Conservation (phyloP, 2,888 invertebrate species). For the Catocala fraxini region DNA sequence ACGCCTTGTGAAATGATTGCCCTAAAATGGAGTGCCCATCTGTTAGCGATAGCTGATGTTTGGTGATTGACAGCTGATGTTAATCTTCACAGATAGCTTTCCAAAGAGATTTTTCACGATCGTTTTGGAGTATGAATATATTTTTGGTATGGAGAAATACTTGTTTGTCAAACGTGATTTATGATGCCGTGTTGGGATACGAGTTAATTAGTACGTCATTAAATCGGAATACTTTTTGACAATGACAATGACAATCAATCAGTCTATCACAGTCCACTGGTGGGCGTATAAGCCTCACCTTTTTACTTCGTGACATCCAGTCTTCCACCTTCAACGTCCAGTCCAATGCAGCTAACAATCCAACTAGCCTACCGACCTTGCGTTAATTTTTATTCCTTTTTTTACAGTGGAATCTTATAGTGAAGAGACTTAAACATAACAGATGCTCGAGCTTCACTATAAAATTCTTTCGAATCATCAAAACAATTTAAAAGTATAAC, state of each 20-base stretch:
- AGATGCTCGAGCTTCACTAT: background rate
- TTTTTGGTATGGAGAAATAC: constrained; percentile 7
- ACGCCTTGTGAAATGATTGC: constrained; percentile 49
- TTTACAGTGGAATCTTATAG: too few species aligned
- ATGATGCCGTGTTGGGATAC: constrained; percentile 1
- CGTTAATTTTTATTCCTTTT: too few species aligned
- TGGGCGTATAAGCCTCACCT: too few species aligned
- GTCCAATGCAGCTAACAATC: too few species aligned
- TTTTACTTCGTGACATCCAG: too few species aligned
- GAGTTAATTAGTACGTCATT: background rate
- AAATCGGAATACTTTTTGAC: too few species aligned
- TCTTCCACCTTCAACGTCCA: too few species aligned
- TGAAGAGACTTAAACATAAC: too few species aligned
- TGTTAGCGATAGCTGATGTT: constrained; percentile 48
- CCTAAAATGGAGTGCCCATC: constrained; percentile 51
- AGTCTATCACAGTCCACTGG: too few species aligned
- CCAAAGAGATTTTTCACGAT: constrained; percentile 35
- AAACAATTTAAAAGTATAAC: constrained; percentile 9
- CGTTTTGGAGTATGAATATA: constrained; percentile 21
- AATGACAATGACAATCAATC: too few species aligned
- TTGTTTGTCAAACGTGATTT: constrained; percentile 15
- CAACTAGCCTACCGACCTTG: too few species aligned
- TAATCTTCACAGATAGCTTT: constrained; percentile 45
- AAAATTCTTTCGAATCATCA: constrained; percentile 2
- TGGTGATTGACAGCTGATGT: constrained; percentile 48